Evolutionary conservation across 2,113 vertebrate genomes (phyloP), one percentile per base, ranked within the genome.

Genomic region (Myrmophylax atrothorax): DNA sequence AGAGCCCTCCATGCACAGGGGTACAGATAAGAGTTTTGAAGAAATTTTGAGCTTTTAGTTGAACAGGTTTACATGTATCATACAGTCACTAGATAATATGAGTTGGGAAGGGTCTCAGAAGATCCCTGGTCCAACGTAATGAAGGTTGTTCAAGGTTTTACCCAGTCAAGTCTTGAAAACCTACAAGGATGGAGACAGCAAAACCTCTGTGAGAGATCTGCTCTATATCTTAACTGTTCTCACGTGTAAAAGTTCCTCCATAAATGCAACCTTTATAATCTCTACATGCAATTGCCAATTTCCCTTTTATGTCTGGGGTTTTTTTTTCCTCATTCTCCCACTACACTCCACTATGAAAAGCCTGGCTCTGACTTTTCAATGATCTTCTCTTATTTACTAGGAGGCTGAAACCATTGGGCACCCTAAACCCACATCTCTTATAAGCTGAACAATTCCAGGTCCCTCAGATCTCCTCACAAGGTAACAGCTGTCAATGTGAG

Each of bases 141-240:
- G 5, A 46, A 28, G 1, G 7, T 46, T 83, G 10, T 12, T 84
- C 63, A 76, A 76, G 18, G 15, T 24, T 76, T 76, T 76, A n/a
- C 49, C 23, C 31, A 50, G 42, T 3, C 0, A 0, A 17, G 6
- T 67, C 33, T 55, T 50, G 52, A 82, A 92, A 88, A 62, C 9
- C 11, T 69, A 22, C 37, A 33, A 56, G 33, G 33, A 46, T 3
- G 2, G 14, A 92, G 31, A 26, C 23, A 82, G 22, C 1, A 64
- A 91, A 90, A 47, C 12, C 17, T 50, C 28, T 22, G 0, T 18
- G 9, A 22, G 16, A 70, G 78, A 58, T 10, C 11, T 74, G 13
- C 7, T 85, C 19, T 40, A 2, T 3, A 2, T 66, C 2, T 42
- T 66, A 24, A 56, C 10, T 62, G 13, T 18, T 49, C 29, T 79